Conservation (phyloP, 2,113 vertebrate species). For the Charina bottae region DNA sequence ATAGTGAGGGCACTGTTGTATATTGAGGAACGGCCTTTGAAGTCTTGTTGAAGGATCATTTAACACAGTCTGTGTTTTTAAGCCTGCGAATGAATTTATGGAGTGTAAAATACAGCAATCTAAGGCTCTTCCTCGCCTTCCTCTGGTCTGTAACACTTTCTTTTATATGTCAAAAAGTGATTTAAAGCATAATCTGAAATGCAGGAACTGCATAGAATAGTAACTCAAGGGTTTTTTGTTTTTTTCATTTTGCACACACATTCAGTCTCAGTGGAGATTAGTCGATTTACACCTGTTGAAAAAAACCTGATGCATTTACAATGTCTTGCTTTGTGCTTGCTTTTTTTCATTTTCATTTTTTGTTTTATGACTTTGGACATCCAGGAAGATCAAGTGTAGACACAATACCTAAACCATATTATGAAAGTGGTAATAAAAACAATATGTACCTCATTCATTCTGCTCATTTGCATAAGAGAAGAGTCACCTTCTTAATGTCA, state of each 20-base stretch:
- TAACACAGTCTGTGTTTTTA: neutral
- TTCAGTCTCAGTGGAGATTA: constrained; percentile 27
- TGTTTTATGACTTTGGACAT: neutral
- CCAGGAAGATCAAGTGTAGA: neutral
- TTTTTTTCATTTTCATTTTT: neutral
- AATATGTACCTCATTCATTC: neutral
- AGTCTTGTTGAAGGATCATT: constrained; percentile 1
- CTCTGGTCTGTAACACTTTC: neutral
- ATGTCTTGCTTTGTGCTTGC: neutral
- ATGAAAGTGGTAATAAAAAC: neutral
- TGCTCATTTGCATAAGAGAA: neutral
- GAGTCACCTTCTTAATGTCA: neutral
- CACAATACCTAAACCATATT: neutral
- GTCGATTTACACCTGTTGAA: neutral
- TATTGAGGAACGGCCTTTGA: constrained; percentile 12
- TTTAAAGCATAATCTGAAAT: constrained; percentile 20
- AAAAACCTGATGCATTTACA: neutral
- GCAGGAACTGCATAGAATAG: neutral
- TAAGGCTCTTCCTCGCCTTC: neutral
- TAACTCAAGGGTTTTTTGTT: constrained; percentile 19
- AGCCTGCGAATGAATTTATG: constrained; percentile 15
- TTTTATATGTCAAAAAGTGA: constrained; percentile 4
- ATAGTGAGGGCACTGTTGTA: neutral
- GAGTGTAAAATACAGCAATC: constrained; percentile 7
- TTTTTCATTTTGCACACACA: neutral